Base-by-base conservation (phyloP, 64 coral and sea anemone species). In the Platygyra sinensis region DNA sequence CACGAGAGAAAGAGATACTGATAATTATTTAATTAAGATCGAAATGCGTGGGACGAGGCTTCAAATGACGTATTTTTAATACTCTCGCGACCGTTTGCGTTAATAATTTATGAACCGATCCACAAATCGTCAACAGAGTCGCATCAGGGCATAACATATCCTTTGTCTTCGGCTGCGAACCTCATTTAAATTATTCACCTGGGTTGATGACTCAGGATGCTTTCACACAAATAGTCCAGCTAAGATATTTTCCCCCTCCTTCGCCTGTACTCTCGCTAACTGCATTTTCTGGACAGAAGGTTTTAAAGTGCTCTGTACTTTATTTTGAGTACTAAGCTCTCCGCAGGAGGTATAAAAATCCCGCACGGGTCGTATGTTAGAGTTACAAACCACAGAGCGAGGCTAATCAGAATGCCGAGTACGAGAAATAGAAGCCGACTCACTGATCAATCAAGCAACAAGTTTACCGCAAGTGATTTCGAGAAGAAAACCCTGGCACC, bases 371-470 rank as follows among this genome's bases (percentile, higher is more conserved):
- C 22, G 63, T 50, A 71, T 85, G 72, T 69, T 69, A 69, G n/a
- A 69, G 65, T 69, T 69, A 27, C 22, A 61, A 85, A 71, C 18
- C 60, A 29, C 15, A 85, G 62, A 62, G 62, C n/a, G 25, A 27
- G 25, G 42, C 30, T 71, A 85, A 20, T 62, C 52, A 24, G 9
- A 28, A 92, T 92, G 90, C 90, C 90, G 1, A 92, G 90, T 55
- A 92, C 90, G 55, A 84, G 90, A 52, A 92, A 86, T 28, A 74
- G 74, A 59, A 73, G 83, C 65, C 60, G 90, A 9, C n/a, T 78
- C 18, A 54, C 38, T 38, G 90, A 92, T 20, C 90, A 86, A 1
- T 74, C 85, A 33, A 74, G 72, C n/a, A 76, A 18, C 72, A 92
- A 87, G 74, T 62, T 92, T 55, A 19, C 27, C 29, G 36, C 63